Base-by-base conservation (phyloP, 2,888 invertebrate species). In the Sabellastarte sp. region DNA sequence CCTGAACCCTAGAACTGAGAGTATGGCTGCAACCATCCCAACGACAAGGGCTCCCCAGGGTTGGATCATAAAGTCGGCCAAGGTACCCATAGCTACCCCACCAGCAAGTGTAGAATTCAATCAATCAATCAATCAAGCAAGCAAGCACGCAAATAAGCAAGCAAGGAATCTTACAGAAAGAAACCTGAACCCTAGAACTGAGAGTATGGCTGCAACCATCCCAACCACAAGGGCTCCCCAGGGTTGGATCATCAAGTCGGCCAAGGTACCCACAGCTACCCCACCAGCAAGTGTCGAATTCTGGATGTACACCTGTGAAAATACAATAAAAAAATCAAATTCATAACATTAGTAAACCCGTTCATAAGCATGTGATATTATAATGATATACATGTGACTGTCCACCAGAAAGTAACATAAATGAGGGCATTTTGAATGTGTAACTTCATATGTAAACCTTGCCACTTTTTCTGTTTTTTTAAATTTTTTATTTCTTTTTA, bases 201-300 rank as follows among this genome's bases (percentile, higher is more conserved):
- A 94, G 57, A 95, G 78, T 3, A 88, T 73, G 24, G 91, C 95
- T 61, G 93, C 92, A 30, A 90, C 81, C 58, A 89, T 87, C 24
- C 96, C 96, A 63, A 95, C 87, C 50, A 90, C 85, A 51, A 95
- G 80, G 1, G 95, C 95, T 0, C 91, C 94, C 73, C 90, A 91
- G 0, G 95, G 91, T 61, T 90, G 87, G 60, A 93, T 87, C 85
- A 92, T 89, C 87, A 95, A 87, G 84, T 93, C 85, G 2, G 89
- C 92, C 5, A 91, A 88, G 0, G 95, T 89, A 4, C 96, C 96
- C 26, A 95, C 89, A 0, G 93, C 95, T 26, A 96, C 95, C 2
- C 95, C 95, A 28, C 95, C 95, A 60, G 95, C 95, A 60, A 96
- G 84, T 0, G 95, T 95, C 2, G 95, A 91, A 86, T 96, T 96